Base-by-base conservation (phyloP, 2,797 vertebrate genomes). In the Caiman crocodilus region DNA sequence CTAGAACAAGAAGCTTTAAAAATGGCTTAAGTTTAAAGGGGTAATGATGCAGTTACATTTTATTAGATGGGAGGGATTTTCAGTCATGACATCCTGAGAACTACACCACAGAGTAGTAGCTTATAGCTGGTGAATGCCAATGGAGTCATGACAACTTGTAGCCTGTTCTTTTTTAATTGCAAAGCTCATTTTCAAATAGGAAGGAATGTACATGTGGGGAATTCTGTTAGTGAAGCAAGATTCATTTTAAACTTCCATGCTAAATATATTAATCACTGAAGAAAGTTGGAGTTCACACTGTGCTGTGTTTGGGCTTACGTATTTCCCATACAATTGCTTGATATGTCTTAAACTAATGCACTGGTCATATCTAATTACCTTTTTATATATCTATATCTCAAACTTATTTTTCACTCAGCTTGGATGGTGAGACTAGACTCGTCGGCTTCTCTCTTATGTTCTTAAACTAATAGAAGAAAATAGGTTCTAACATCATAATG, bases 271-370 rank as follows among this genome's bases (percentile, higher is more conserved):
- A 78, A 60, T 90, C 69, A n/a, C 56, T 65, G 7, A 58, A 55
- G 77, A 92, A 93, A 89, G 83, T 59, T 83, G 79, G 42, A 28
- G 58, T 89, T 93, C 75, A 10, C 59, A 79, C 21, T 76, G 79
- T 73, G 42, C 77, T 76, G 84, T 10, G 73, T 85, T 30, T 87
- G 30, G 2, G 55, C 80, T 75, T 63, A 10, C 35, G 79, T 25
- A 35, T 84, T 81, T 80, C 87, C 60, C 75, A 64, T n/a, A 2
- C 16, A 30, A 57, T 9, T 82, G 26, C 55, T 94, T 50, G 90
- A 26, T 15, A 20, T 91, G 73, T 56, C n/a, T n/a, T n/a, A n/a
- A n/a, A n/a, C n/a, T n/a, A n/a, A n/a, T n/a, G n/a, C n/a, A n/a
- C n/a, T n/a, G n/a, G n/a, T n/a, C n/a, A n/a, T n/a, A n/a, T n/a